These are phyloP conservation scores for Amazona finschi DNA, from an alignment of 2,797 vertebrate species.

Conservation along the genomic window DNA sequence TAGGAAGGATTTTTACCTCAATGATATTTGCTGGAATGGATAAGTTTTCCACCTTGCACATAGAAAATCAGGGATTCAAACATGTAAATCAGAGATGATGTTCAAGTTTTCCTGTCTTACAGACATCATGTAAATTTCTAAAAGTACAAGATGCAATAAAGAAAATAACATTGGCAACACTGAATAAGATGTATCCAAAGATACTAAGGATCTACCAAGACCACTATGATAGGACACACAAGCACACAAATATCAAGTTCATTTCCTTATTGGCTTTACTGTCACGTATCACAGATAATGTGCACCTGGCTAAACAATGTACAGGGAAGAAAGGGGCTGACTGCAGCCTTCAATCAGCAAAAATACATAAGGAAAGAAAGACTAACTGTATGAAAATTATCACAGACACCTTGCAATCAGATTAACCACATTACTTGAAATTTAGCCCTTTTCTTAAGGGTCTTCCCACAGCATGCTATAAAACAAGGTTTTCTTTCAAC, in stretches of 20 bases:
- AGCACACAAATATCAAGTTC: not conserved
- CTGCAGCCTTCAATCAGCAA: not conserved
- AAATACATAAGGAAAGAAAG: not conserved
- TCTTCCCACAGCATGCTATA: not conserved
- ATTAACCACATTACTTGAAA: not conserved
- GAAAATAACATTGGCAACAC: not conserved
- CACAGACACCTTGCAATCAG: not conserved
- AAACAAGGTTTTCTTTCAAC: not conserved
- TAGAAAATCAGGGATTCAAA: not conserved
- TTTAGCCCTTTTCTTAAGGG: not conserved
- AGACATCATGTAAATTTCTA: rapidly evolving
- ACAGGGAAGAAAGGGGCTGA: not conserved
- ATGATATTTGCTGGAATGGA: not conserved
- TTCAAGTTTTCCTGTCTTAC: not conserved
- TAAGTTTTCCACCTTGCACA: not conserved
- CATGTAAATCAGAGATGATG: not conserved
- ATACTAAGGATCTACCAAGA: not conserved
- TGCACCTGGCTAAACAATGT: not conserved
- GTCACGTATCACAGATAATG: rapidly evolving
- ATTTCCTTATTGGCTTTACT: not conserved
- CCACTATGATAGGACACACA: not conserved
- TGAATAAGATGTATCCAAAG: not conserved
- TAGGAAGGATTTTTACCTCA: not conserved
- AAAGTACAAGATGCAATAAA: not conserved
- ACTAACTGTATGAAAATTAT: not conserved